phyloP scores from a whole-genome alignment of 2,797 vertebrate genomes.

The Rhinogobio ventralis region DNA sequence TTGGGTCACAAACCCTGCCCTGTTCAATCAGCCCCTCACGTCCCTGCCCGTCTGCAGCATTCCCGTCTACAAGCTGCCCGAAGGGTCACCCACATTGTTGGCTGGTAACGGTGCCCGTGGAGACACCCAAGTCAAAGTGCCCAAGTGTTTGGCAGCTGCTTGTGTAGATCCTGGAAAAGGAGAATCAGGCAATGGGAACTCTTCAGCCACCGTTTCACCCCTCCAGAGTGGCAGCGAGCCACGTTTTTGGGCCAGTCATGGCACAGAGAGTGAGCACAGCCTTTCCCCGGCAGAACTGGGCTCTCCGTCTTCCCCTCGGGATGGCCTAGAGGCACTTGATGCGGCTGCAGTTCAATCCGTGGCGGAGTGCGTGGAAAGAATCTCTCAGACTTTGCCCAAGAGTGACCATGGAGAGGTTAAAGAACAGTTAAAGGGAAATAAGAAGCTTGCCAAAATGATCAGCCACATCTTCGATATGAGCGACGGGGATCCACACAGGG shows the following conservation, averaged over 20 bases:
- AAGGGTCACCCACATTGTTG: conserved; percentile 87
- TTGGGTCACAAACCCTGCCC: conserved; percentile 96
- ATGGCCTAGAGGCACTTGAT: conserved; percentile 89
- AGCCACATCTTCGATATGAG: conserved; percentile 96
- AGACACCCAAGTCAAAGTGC: conserved; percentile 85
- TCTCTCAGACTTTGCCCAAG: conserved; percentile 87
- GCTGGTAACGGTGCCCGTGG: conserved; percentile 76
- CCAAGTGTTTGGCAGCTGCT: conserved; percentile 84
- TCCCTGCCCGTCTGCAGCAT: conserved; percentile 98
- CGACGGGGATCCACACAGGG: conserved; percentile 89
- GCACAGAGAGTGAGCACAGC: conserved; percentile 92
- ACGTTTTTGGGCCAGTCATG: conserved; percentile 91
- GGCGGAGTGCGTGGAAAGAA: conserved; percentile 92
- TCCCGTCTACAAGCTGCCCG: conserved; percentile 94
- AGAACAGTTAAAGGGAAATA: conserved; percentile 94
- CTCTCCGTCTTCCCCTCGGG: conserved; percentile 93
- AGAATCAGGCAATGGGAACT: conserved; percentile 73
- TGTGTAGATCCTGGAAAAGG: conserved; percentile 86
- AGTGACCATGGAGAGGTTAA: conserved; percentile 86
- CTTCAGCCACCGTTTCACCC: conserved; percentile 69
- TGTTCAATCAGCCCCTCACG: conserved; percentile 96
- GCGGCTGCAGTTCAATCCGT: conserved; percentile 89
- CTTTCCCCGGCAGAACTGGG: conserved; percentile 92
- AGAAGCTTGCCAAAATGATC: conserved; percentile 97
- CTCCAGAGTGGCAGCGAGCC: conserved; percentile 76